phyloP scores from a whole-genome alignment of 2,888 invertebrate genomes.

The Allygus modestus region DNA sequence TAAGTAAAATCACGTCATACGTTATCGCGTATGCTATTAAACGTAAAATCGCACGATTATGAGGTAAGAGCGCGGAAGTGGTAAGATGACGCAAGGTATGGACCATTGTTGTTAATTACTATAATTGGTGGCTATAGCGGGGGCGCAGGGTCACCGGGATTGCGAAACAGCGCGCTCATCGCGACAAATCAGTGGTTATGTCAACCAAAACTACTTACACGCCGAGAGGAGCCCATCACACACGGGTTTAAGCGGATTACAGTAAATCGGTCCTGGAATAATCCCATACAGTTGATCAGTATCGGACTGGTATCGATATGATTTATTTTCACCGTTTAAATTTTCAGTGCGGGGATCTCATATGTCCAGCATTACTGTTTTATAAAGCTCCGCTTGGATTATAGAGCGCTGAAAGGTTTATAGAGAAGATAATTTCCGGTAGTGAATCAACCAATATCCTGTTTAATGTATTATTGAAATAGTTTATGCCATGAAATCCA shows the following conservation, averaged over 20 bases:
- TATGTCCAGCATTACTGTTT: neutral
- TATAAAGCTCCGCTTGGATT: neutral
- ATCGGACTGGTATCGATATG: neutral
- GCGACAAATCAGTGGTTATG: neutral
- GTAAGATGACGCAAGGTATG: neutral
- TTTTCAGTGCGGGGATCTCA: neutral
- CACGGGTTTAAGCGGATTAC: neutral
- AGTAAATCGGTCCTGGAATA: neutral
- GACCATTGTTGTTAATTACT: constrained; percentile 16
- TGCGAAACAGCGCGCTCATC: neutral
- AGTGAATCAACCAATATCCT: neutral
- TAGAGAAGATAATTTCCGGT: neutral
- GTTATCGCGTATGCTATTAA: no score
- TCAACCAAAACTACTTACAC: neutral
- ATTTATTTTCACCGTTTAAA: neutral
- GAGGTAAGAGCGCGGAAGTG: constrained; percentile 2
- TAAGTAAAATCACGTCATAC: no score
- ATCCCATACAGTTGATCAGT: neutral
- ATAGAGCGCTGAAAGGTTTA: neutral
- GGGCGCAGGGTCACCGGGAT: neutral
- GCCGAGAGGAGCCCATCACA: neutral
- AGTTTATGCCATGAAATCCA: neutral
- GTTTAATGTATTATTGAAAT: neutral
- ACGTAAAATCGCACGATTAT: no score
- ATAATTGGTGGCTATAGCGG: neutral